These are phyloP conservation scores for Corydoras maculifer DNA, from an alignment of 2,113 vertebrate genomes.

Conservation along the genomic window DNA sequence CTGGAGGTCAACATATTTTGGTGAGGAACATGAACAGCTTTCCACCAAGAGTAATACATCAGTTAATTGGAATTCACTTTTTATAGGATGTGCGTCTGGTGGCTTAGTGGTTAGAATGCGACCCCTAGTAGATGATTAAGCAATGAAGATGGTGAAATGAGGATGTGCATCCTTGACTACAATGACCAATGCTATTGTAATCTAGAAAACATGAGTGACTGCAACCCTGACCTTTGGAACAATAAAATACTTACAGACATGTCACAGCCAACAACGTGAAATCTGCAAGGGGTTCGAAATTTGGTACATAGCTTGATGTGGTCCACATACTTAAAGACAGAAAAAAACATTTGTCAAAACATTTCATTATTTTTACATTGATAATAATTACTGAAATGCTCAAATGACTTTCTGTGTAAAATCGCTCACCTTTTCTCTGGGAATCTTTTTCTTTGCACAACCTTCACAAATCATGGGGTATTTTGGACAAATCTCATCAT, in stretches of 20 bases:
- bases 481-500: slow-evolving; percentile 85
- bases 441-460: slow-evolving; percentile 86
- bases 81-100: too few relatives aligned
- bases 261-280: slow-evolving; percentile 80
- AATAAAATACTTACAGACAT: slow-evolving; percentile 64
- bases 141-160: too few relatives aligned
- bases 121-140: too few relatives aligned
- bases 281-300: slow-evolving; percentile 82
- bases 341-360: slow-evolving; percentile 9
- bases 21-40: too few relatives aligned
- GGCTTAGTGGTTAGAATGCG: too few relatives aligned
- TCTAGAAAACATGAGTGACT: too few relatives aligned
- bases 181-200: too few relatives aligned
- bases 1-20: slow-evolving; percentile 51
- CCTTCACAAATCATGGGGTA: slow-evolving; percentile 87
- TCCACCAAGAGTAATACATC: too few relatives aligned
- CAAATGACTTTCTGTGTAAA: not conserved
- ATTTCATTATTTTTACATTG: not conserved
- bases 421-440: slow-evolving; percentile 78
- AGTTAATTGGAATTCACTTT: too few relatives aligned
- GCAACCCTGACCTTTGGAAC: too few relatives aligned
- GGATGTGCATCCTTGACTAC: too few relatives aligned
- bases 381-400: not conserved
- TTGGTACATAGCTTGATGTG: slow-evolving; percentile 85
- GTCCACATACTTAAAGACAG: slow-evolving; percentile 78